Evolutionary conservation across 2,797 vertebrate genomes (phyloP), one percentile per base, ranked within the genome.

Genomic region (Tachyglossus aculeatus): DNA sequence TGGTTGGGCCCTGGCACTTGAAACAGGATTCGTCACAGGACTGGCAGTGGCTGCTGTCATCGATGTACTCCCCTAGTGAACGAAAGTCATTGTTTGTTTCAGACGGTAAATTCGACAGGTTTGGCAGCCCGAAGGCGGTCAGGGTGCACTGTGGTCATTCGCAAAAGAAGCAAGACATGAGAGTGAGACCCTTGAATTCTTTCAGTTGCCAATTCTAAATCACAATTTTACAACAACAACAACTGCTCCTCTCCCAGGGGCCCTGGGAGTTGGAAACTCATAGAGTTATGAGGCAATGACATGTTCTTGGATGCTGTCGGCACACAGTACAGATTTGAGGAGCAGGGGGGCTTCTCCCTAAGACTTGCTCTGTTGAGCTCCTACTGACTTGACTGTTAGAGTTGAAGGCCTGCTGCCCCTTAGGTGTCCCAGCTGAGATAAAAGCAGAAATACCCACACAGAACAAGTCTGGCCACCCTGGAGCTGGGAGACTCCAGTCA

Each of bases 41-140:
- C 55, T 85, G 92, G 74, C 96, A 98, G 25, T 52, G 73, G 29
- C 75, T 86, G 9, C 71, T 69, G 32, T 52, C 44, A 41, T 89
- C 92, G 63, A 91, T 29, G 74, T 96, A 97, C 82, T 97, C 79
- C 40, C 95, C 97, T 98, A 82, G 52, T 6, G 72, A 85, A 88
- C 19, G 82, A 75, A 81, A 76, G 1, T 1, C 25, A 47, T 55
- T 16, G 32, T 69, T 88, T 77, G 81, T 45, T 84, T 73, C 55
- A 67, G 47, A 11, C 11, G 25, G 53, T 13, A 21, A 2, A 13
- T n/a, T 21, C 25, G 40, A 56, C 58, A 44, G 22, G 9, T 22
- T 24, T 73, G 29, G 63, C 47, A 41, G 38, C 57, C 32, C 44
- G 45, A 68, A 47, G 54, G 54, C 50, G 67, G 41, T 69, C 68